Percentiles rank a stretch among this genome's conserved stretches.
Evolutionary conservation across 2,888 invertebrate genomes (phyloP).

Genomic region (Pammene fasciana): DNA sequence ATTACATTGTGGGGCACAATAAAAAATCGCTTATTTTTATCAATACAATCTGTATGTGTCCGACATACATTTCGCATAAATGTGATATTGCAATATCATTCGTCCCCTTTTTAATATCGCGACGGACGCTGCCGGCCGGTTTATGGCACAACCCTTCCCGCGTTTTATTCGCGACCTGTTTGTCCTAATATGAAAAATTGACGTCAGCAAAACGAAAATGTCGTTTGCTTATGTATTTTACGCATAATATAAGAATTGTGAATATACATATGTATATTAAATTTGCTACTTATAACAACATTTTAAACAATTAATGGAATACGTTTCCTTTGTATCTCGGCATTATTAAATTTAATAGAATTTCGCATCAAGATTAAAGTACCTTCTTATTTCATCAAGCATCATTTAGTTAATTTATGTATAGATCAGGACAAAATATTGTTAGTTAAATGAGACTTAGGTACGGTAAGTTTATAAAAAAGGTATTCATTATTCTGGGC

Average conservation of each 20-base stretch:
- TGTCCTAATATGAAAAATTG: constrained; percentile 82
- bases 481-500: too few species aligned
- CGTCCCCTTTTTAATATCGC: constrained; percentile 83
- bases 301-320: too few species aligned
- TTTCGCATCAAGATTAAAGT: too few species aligned
- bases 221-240: constrained; percentile 60
- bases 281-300: not conserved
- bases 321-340: too few species aligned
- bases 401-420: too few species aligned
- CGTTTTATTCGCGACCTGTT: constrained; percentile 83
- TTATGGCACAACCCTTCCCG: constrained; percentile 82
- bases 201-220: constrained; percentile 77
- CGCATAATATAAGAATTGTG: constrained; percentile 5
- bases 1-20: constrained; percentile 73
- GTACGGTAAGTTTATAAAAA: too few species aligned
- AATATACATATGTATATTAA: too few species aligned
- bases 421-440: too few species aligned
- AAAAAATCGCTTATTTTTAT: constrained; percentile 84
- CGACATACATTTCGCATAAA: constrained; percentile 81
- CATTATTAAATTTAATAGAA: too few species aligned
- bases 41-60: constrained; percentile 81
- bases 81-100: constrained; percentile 84
- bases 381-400: too few species aligned
- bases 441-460: too few species aligned
- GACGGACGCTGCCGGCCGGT: constrained; percentile 80